Conservation (phyloP, 2,113 vertebrate genomes). For the Xyrauchen texanus region DNA sequence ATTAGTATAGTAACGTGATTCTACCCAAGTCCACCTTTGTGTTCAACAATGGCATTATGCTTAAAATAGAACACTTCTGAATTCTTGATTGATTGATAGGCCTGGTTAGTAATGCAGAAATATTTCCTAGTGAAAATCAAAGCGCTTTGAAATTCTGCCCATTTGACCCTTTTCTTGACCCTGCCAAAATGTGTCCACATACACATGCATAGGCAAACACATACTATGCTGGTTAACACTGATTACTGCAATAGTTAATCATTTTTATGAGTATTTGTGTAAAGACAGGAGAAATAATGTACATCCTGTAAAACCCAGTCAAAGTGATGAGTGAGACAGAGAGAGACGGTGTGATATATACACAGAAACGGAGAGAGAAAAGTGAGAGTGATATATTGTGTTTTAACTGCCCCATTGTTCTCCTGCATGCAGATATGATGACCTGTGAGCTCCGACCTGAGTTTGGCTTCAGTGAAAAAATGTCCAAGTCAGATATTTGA, state of each 20-base stretch:
- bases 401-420: slow-evolving; percentile 68
- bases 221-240: slow-evolving; percentile 66
- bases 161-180: slow-evolving; percentile 22
- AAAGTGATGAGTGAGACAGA: slow-evolving; percentile 57
- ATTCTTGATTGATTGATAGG: not conserved
- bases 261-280: slow-evolving; percentile 81
- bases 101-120: not conserved
- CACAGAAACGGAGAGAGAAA: slow-evolving; percentile 53
- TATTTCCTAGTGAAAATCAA: slow-evolving; percentile 34
- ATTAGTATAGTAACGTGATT: too few species aligned
- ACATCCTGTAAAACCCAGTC: slow-evolving; percentile 69
- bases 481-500: slow-evolving; percentile 41
- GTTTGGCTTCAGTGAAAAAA: slow-evolving; percentile 61
- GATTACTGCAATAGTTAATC: slow-evolving; percentile 74
- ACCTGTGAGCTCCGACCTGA: slow-evolving; percentile 66
- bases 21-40: not conserved
- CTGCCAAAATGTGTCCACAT: slow-evolving; percentile 16
- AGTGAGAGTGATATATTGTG: slow-evolving; percentile 59
- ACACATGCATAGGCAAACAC: slow-evolving; percentile 41
- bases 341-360: slow-evolving; percentile 55
- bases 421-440: slow-evolving; percentile 67
- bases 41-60: not conserved
- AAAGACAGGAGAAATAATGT: slow-evolving; percentile 69
- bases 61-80: slow-evolving; percentile 6
- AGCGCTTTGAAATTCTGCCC: not conserved